Base-by-base conservation (phyloP, 2,888 invertebrate genomes). In the Melipona beecheii region DNA sequence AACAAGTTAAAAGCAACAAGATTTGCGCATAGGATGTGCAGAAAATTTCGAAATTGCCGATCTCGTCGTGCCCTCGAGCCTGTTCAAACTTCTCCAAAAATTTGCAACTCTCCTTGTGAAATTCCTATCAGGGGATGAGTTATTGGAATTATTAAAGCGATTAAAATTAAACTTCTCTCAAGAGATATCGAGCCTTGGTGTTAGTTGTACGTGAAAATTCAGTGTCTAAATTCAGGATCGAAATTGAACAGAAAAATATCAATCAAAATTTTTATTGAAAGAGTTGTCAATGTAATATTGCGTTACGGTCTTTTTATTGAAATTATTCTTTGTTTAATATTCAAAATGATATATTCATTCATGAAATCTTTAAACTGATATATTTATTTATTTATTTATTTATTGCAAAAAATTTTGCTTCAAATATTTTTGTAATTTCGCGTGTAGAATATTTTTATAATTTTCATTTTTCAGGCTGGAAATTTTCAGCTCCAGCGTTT, bases 1-100 rank as follows among this genome's bases (percentile, higher is more conserved):
- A 71, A 71, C 71, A 19, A 58, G 71, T 58, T 49, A 21, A 71
- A 71, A 24, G 71, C 71, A 71, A 71, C 19, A 58, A 71, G 58
- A 56, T 60, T 58, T 24, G 43, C 71, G 27, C 27, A 19, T 49
- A 58, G 71, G 50, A 71, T 58, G 24, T 27, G 58, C 19, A 21
- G 58, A 71, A 71, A 71, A 71, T 71, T 58, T 9, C 11, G 58
- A 60, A 71, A 71, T 60, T 58, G 13, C 43, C 24, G 13, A 58
- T 69, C 69, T 31, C 43, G 62, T 43, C 5, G n/a, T 21, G 15
- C 5, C 27, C 15, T 0, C 13, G 6, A 27, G 50, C 5, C 15
- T 69, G 31, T 31, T 15, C 0, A 69, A 52, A 69, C 69, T 69
- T 52, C 15, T 3, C 31, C 27, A 31, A 69, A 52, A 69, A 69